Percentiles rank a stretch among this genome's conserved stretches.
These are phyloP conservation scores for Oreohelix idahoensis DNA, from an alignment of 1,140 invertebrate genomes.

Conservation along the genomic window DNA sequence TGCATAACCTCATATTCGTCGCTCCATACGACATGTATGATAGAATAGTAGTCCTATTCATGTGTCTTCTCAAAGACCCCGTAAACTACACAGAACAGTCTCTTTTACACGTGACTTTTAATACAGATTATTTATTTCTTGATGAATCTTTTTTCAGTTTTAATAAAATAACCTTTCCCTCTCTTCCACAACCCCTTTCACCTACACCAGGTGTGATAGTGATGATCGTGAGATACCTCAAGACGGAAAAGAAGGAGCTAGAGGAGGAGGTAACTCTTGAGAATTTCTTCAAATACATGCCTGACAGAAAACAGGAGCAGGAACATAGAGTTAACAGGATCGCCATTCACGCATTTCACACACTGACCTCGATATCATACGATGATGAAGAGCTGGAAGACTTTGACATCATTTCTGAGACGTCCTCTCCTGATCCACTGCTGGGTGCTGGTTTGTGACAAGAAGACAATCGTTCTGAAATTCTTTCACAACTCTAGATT, in stretches of 20 bases:
- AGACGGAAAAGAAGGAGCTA: slow-evolving; percentile 62
- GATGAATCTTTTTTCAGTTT: no score
- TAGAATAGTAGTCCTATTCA: no score
- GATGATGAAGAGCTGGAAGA: slow-evolving; percentile 48
- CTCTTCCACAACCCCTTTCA: neutral
- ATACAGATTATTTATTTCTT: no score
- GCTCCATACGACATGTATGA: no score
- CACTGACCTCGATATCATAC: slow-evolving; percentile 61
- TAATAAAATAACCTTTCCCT: no score
- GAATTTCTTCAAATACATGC: slow-evolving; percentile 67
- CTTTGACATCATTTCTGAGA: slow-evolving; percentile 34
- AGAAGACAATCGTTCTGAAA: neutral
- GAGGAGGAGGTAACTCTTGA: slow-evolving; percentile 67
- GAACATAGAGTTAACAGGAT: slow-evolving; percentile 64
- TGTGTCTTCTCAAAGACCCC: no score
- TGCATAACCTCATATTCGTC: no score
- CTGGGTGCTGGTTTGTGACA: neutral
- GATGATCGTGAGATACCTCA: slow-evolving; percentile 68
- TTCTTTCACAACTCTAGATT: no score
- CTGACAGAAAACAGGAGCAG: slow-evolving; percentile 55
- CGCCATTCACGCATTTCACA: slow-evolving; percentile 67
- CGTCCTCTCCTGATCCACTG: slow-evolving; percentile 24
- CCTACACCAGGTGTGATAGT: slow-evolving; percentile 58
- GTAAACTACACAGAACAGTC: no score
- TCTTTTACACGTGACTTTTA: no score